A percentile compares a stretch with the other conserved stretches of the same genome.
phyloP scores from a whole-genome alignment of 1,140 invertebrate species.

The Trachelipus rathkii region DNA sequence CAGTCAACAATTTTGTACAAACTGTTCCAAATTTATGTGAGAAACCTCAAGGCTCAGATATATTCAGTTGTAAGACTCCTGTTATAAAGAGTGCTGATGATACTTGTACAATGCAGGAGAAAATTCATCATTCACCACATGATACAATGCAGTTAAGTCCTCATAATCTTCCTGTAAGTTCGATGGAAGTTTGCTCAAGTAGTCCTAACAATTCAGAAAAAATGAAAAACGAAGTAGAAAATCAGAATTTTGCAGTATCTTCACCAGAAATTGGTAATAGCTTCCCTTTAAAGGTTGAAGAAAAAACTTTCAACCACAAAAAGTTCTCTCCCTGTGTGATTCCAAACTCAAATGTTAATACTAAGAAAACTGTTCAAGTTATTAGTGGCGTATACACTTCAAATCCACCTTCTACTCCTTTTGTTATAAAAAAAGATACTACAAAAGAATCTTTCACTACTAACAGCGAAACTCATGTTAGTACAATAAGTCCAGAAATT shows the following conservation, averaged over 20 bases:
- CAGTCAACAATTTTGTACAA: background rate
- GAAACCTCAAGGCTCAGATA: background rate
- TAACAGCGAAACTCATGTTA: background rate
- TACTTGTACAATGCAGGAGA: background rate
- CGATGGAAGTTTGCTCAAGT: conserved; percentile 1
- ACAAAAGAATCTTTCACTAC: background rate
- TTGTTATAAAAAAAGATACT: background rate
- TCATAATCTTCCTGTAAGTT: background rate
- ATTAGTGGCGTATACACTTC: background rate
- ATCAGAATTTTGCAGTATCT: background rate
- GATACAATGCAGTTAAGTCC: background rate
- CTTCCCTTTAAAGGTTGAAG: background rate
- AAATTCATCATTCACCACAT: background rate
- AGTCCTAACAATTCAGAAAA: background rate
- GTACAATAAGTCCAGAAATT: background rate
- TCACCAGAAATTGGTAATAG: background rate
- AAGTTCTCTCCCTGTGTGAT: background rate
- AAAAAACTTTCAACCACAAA: conserved; percentile 7
- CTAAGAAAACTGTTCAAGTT: background rate
- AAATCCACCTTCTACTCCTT: background rate
- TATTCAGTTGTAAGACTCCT: background rate
- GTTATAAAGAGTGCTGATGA: background rate
- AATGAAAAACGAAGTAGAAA: background rate
- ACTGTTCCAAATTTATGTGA: background rate
- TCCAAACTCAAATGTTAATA: background rate